A percentile compares a stretch with the other conserved stretches of the same genome.
Evolutionary conservation across 2,888 invertebrate genomes (phyloP).

Genomic region (Thereva nobilitata): DNA sequence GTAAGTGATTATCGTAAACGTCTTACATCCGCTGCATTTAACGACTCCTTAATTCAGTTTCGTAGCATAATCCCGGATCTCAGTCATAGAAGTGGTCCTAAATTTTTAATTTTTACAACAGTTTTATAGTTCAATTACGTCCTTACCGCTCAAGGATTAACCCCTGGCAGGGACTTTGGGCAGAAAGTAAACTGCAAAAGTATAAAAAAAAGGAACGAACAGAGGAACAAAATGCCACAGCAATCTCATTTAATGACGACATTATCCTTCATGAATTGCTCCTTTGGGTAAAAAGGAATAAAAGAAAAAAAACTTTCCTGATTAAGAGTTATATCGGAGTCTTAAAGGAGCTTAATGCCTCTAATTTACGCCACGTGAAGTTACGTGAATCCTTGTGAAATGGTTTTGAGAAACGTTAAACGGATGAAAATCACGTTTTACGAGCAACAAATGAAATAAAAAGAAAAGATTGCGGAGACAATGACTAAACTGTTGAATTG

Average conservation of each 20-base stretch:
- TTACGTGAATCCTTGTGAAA: slow-evolving; percentile 28
- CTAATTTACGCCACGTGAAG: slow-evolving; percentile 26
- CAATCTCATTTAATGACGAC: slow-evolving; percentile 31
- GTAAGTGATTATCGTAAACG: too few species aligned
- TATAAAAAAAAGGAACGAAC: slow-evolving; percentile 4
- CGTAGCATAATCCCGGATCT: too few species aligned
- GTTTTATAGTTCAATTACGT: slow-evolving; percentile 28
- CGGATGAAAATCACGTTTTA: slow-evolving; percentile 34
- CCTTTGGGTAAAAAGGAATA: slow-evolving; percentile 22
- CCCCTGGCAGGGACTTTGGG: slow-evolving; percentile 3
- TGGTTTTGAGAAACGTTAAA: slow-evolving; percentile 29
- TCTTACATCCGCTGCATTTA: too few species aligned
- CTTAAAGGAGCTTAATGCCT: slow-evolving; percentile 25
- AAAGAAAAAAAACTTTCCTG: slow-evolving; percentile 21
- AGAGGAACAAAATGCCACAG: slow-evolving; percentile 14
- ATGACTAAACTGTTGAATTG: slow-evolving; percentile 29
- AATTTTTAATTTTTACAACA: slow-evolving; percentile 27
- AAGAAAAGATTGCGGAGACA: slow-evolving; percentile 19
- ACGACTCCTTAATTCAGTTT: too few species aligned
- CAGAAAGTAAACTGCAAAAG: slow-evolving; percentile 17
- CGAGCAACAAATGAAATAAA: slow-evolving; percentile 31
- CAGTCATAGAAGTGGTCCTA: neutral
- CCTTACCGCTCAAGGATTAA: slow-evolving; percentile 10
- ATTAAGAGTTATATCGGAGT: slow-evolving; percentile 27
- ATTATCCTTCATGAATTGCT: slow-evolving; percentile 33